Conservation (phyloP, 1,140 invertebrate genomes). For the Pteromalus puparum region DNA sequence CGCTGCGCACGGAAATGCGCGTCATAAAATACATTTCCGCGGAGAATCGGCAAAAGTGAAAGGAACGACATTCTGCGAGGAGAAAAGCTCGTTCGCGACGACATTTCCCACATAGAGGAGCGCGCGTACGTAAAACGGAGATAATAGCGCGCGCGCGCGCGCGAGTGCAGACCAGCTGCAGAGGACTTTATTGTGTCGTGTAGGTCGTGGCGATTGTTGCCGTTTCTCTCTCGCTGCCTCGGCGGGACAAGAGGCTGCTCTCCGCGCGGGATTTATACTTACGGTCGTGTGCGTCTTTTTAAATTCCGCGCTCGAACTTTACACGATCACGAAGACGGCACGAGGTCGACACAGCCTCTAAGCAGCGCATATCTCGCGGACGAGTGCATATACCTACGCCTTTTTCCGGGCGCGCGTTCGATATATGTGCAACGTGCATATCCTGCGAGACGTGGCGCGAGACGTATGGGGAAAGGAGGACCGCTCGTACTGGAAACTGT, state of each 20-base stretch:
- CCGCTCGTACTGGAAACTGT: too few relatives aligned
- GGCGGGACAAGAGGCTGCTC: not conserved
- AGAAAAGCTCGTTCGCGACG: not conserved
- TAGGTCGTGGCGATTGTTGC: not conserved
- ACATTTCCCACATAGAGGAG: not conserved
- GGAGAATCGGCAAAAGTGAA: slow-evolving; percentile 6
- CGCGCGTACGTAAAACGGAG: slow-evolving; percentile 7
- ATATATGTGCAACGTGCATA: too few relatives aligned
- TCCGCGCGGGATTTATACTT: slow-evolving; percentile 38
- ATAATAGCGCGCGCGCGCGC: too few relatives aligned
- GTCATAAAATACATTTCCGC: too few relatives aligned
- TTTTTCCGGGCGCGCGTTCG: not conserved
- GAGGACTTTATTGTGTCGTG: slow-evolving; percentile 23
- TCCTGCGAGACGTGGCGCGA: too few relatives aligned
- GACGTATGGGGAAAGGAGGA: too few relatives aligned
- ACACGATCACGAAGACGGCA: slow-evolving; percentile 47
- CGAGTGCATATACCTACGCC: not conserved
- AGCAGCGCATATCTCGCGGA: not conserved
- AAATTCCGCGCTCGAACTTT: slow-evolving; percentile 50
- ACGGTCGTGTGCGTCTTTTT: slow-evolving; percentile 43
- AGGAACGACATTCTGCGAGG: slow-evolving; percentile 42
- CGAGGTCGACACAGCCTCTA: not conserved
- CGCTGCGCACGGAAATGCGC: too few relatives aligned
- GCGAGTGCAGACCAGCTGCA: not conserved
- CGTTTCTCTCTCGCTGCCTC: not conserved